Percentiles rank a stretch among this genome's conserved stretches.
phyloP scores from a whole-genome alignment of 2,888 invertebrate genomes.

The Microctonus aethiopoides region DNA sequence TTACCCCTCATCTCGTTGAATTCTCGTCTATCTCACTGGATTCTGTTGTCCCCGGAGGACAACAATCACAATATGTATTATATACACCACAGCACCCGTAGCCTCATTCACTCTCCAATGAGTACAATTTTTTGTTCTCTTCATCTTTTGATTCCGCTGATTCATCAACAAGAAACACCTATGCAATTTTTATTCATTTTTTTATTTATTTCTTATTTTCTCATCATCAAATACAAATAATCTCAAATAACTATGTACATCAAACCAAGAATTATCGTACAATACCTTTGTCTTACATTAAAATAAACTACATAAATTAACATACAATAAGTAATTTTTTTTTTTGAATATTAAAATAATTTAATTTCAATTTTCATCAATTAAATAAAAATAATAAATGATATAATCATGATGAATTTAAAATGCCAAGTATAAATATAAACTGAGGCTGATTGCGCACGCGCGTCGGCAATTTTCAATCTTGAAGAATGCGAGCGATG shows the following conservation, averaged over 20 bases:
- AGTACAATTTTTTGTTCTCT: background rate
- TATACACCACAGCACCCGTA: background rate
- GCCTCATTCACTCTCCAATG: background rate
- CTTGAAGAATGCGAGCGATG: background rate
- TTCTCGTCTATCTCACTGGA: background rate
- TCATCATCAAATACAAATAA: no score
- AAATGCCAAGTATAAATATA: background rate
- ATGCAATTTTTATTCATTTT: background rate
- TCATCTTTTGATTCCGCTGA: background rate
- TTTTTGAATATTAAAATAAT: no score
- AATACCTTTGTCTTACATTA: no score
- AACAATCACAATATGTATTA: no score
- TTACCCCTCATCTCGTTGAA: background rate
- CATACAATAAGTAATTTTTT: no score
- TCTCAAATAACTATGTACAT: no score
- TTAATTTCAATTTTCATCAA: background rate
- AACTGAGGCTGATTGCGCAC: background rate
- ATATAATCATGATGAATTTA: background rate
- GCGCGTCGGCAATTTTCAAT: background rate
- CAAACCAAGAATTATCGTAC: background rate
- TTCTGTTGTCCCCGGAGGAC: constrained; percentile 1
- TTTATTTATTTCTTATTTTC: no score
- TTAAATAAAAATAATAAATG: background rate
- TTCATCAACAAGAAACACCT: constrained; percentile 9
- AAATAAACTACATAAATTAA: no score